Percentiles rank a stretch among this genome's conserved stretches.
Conservation (phyloP, 2,113 vertebrate genomes). For the Rhineura floridana region DNA sequence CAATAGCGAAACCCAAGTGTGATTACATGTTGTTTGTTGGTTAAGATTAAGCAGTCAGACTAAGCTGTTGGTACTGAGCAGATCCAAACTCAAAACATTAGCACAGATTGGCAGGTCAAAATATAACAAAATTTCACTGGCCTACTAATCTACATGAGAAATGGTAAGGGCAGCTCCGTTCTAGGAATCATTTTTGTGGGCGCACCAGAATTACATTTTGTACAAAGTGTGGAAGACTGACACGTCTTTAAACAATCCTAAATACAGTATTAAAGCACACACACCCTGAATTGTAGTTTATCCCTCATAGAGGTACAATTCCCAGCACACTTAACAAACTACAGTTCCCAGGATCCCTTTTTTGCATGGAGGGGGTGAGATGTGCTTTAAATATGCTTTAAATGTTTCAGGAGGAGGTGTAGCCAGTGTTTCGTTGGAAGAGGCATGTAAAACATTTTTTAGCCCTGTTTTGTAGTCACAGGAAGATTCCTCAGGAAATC, state of each 20-base stretch:
- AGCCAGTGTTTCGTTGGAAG: background rate
- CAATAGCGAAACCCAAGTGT: background rate
- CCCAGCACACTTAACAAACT: too few relatives aligned
- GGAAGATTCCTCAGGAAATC: constrained; percentile 71
- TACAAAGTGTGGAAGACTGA: background rate
- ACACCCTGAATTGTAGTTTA: too few relatives aligned
- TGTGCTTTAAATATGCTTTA: too few relatives aligned
- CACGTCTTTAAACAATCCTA: background rate
- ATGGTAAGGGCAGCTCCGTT: too few relatives aligned
- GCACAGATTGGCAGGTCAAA: background rate
- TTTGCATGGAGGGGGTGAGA: too few relatives aligned
- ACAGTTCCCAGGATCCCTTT: too few relatives aligned
- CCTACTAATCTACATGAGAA: background rate
- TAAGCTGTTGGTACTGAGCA: background rate
- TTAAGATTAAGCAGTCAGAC: background rate
- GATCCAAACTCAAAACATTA: background rate
- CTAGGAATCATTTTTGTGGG: background rate
- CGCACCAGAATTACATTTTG: background rate
- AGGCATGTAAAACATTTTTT: constrained; percentile 42
- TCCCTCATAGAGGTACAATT: too few relatives aligned
- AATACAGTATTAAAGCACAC: too few relatives aligned
- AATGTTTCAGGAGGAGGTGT: too few relatives aligned
- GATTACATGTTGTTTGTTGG: background rate
- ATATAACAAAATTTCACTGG: background rate
- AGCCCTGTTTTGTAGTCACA: constrained; percentile 52